A percentile compares a stretch with the other conserved stretches of the same genome.
phyloP scores from a whole-genome alignment of 53 echinoderm and acorn worm species.

The Crossaster papposus region DNA sequence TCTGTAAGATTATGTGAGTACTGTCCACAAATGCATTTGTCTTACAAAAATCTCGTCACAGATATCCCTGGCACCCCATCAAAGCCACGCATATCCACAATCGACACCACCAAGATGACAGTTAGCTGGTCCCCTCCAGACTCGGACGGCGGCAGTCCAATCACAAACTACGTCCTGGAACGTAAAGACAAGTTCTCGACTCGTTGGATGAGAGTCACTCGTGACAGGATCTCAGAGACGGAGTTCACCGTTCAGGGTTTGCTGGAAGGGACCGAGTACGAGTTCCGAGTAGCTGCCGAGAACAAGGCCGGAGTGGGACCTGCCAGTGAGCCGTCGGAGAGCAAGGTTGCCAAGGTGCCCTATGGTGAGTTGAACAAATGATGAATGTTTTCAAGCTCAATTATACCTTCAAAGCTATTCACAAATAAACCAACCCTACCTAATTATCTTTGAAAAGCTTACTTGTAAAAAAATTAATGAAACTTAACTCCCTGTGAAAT shows the following conservation, averaged over 20 bases:
- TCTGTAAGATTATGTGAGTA: not conserved
- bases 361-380: conserved; percentile 77
- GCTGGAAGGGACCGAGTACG: conserved; percentile 76
- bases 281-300: conserved; percentile 84
- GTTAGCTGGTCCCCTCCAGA: conserved; percentile 80
- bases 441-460: too few relatives aligned
- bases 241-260: conserved; percentile 67
- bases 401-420: too few relatives aligned
- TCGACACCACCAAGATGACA: conserved; percentile 64
- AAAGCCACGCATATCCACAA: conserved; percentile 61
- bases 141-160: conserved; percentile 74
- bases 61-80: conserved; percentile 77
- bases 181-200: conserved; percentile 73
- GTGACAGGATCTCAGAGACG: conserved; percentile 66
- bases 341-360: conserved; percentile 74
- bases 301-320: conserved; percentile 85
- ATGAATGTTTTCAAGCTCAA: too few relatives aligned
- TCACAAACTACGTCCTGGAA: conserved; percentile 80
- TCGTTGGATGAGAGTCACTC: conserved; percentile 76
- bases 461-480: too few relatives aligned
- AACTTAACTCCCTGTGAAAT: too few relatives aligned
- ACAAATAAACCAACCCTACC: too few relatives aligned
- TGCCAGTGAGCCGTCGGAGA: conserved; percentile 65
- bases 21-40: not conserved
- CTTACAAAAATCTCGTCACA: conserved; percentile 10